Conservation (phyloP, 1,140 invertebrate species). For the Piezodorus guildinii region DNA sequence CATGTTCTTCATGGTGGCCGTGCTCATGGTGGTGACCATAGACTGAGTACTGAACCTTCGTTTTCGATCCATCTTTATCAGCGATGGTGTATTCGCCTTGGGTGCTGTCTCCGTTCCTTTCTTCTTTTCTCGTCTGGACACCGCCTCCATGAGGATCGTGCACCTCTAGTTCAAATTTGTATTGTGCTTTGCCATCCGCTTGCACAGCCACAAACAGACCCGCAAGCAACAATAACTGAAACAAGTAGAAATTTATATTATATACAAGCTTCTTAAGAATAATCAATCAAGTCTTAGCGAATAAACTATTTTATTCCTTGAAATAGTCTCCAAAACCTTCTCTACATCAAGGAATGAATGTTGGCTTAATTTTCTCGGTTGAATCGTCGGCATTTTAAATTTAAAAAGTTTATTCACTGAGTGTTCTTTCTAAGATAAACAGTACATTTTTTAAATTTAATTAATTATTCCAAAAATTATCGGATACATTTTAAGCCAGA, state of each 20-base stretch:
- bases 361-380: too few species aligned
- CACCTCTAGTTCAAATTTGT: background rate
- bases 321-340: too few species aligned
- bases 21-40: background rate
- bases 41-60: background rate
- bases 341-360: too few species aligned
- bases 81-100: background rate
- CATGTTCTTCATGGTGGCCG: background rate
- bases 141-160: conserved; percentile 1
- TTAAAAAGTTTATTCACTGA: too few species aligned
- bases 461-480: too few species aligned
- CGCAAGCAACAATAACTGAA: conserved; percentile 7
- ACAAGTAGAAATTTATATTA: background rate
- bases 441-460: too few species aligned
- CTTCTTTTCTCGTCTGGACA: conserved; percentile 7
- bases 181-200: conserved; percentile 3
- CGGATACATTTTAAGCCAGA: too few species aligned
- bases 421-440: too few species aligned
- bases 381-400: too few species aligned
- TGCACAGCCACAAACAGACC: background rate
- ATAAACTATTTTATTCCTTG: too few species aligned
- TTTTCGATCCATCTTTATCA: conserved; percentile 4
- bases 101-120: background rate
- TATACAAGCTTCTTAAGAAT: too few species aligned
- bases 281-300: too few species aligned